A percentile compares a stretch with the other conserved stretches of the same genome.
Evolutionary conservation across 2,888 invertebrate genomes (phyloP).

Genomic region (Rhagonycha fulva): DNA sequence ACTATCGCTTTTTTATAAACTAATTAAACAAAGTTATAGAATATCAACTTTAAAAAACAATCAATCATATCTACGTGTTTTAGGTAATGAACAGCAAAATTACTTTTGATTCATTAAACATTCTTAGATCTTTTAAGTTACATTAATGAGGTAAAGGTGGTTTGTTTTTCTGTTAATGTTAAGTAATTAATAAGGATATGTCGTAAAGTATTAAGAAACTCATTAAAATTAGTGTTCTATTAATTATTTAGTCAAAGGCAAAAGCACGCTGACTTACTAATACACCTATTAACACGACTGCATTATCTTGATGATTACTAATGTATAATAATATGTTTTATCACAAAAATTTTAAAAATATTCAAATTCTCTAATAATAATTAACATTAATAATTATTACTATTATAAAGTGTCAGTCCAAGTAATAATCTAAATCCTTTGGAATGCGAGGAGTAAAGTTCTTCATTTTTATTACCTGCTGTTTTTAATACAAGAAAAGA

Average conservation of each 20-base stretch:
- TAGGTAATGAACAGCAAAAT: constrained; percentile 1
- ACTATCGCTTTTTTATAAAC: neutral
- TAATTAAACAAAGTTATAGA: constrained; percentile 1
- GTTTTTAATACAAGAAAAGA: neutral
- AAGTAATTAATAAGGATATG: constrained; percentile 8
- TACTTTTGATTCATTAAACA: constrained; percentile 2
- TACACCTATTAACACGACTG: neutral
- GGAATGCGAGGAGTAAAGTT: constrained; percentile 30
- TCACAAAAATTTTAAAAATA: neutral
- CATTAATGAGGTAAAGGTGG: constrained; percentile 5
- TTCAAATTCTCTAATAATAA: constrained; percentile 7
- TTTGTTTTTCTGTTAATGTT: constrained; percentile 9
- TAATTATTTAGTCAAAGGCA: neutral
- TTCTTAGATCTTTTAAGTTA: neutral
- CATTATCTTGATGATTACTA: neutral
- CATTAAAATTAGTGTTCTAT: neutral
- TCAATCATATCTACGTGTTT: constrained; percentile 2
- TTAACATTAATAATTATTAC: constrained; percentile 30
- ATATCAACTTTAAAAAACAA: constrained; percentile 1
- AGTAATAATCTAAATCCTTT: constrained; percentile 33
- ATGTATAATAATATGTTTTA: neutral
- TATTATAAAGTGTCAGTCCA: constrained; percentile 34
- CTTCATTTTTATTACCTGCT: constrained; percentile 1
- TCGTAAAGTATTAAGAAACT: neutral
- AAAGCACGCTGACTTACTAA: neutral